Evolutionary conservation across 2,113 vertebrate genomes (phyloP), one percentile per base, ranked within the genome.

Genomic region (Tragulus kanchil): DNA sequence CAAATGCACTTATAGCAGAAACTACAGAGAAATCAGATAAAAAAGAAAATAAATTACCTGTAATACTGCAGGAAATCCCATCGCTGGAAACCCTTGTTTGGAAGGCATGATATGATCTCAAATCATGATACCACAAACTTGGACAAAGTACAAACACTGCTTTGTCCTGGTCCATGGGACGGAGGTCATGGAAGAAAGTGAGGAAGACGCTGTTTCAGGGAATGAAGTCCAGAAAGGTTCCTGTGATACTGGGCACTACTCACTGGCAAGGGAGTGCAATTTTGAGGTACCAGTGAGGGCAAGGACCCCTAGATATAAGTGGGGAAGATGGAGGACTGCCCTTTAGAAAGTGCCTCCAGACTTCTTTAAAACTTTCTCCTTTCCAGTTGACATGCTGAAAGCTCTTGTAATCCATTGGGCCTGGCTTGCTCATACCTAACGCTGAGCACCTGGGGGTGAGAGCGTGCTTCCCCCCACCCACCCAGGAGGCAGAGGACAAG

Each of bases 1-100:
- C 26, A 31, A 86, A 95, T 23, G 31, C 5, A 82, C 77, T 71
- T 87, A 28, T 56, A 92, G 90, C 31, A 91, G 87, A 85, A 84
- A n/a, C 26, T 58, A 67, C 48, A 21, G 81, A 56, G 52, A 91
- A 84, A 54, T 62, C 36, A 54, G 50, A 26, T 45, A 19, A 92
- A 6, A 54, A 42, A 42, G 28, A 79, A 65, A 83, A 31, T 17
- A 64, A 95, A 48, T 59, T 16, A 56, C 23, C 26, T 86, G 13
- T 81, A 54, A 42, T 23, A 31, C 8, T 48, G 42, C 11, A 23
- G 77, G 42, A 52, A 52, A 69, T 26, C 19, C 52, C n/a, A 45
- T 64, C 48, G 19, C 52, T 61, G 65, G 85, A 86, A 45, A 52
- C 14, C 8, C 9, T 26, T 36, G 36, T 54, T 54, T 56, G 64